phyloP scores from a whole-genome alignment of 2,888 invertebrate genomes.

The Chloroclystis v-ata region DNA sequence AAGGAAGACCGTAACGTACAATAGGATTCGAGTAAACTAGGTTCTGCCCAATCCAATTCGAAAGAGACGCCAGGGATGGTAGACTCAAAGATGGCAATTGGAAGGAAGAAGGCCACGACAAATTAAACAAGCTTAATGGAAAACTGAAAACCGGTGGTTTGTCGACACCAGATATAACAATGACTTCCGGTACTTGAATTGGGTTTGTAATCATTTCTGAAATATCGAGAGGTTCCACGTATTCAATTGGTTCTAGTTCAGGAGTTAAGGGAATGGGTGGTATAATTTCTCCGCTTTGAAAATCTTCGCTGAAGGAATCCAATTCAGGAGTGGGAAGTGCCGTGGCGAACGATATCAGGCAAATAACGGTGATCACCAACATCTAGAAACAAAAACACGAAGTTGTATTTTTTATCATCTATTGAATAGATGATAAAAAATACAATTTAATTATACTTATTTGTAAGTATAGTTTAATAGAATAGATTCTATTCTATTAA shows the following conservation, averaged over 20 bases:
- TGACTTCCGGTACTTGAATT: no score
- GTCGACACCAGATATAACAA: no score
- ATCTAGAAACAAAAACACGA: conserved; percentile 41
- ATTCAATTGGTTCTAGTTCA: conserved; percentile 16
- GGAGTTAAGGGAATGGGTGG: conserved; percentile 17
- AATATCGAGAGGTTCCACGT: no score
- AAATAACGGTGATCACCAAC: conserved; percentile 37
- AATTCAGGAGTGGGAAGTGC: conserved; percentile 36
- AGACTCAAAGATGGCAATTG: conserved; percentile 10
- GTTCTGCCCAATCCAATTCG: conserved; percentile 8
- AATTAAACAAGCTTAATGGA: neutral
- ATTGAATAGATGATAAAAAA: no score
- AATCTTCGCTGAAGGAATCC: conserved; percentile 1
- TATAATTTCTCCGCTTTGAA: conserved; percentile 10
- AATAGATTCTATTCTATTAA: no score
- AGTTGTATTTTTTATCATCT: neutral
- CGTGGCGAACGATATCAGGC: conserved; percentile 35
- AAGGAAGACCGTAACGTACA: conserved; percentile 11
- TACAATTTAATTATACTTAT: no score
- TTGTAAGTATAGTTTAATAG: no score
- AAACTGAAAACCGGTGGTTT: conserved; percentile 5
- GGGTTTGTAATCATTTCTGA: no score
- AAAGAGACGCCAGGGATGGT: conserved; percentile 11
- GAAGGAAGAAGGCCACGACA: conserved; percentile 4
- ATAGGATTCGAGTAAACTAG: conserved; percentile 3